Percentiles rank a stretch among this genome's conserved stretches.
These are phyloP conservation scores for Hoplodrina ambigua DNA, from an alignment of 2,888 invertebrate species.

Conservation along the genomic window DNA sequence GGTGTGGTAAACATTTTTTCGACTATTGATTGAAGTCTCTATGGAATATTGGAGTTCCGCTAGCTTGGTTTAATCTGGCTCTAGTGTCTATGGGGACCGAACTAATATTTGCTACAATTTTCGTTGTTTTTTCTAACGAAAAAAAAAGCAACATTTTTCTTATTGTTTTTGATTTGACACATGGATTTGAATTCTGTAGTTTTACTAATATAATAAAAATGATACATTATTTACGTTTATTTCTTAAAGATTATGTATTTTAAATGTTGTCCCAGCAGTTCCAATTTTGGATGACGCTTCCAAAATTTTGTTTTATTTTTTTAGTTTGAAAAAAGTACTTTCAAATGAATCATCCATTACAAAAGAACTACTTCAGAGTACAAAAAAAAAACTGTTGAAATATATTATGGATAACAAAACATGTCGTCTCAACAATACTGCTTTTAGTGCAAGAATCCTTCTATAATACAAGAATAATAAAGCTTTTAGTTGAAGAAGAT, in stretches of 20 bases:
- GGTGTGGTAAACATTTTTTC: constrained; percentile 43
- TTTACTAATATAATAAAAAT: too few species aligned
- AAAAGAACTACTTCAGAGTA: background rate
- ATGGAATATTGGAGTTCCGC: constrained; percentile 39
- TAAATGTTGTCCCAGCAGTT: too few species aligned
- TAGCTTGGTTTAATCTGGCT: constrained; percentile 59
- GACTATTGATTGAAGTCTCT: constrained; percentile 41
- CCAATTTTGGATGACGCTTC: too few species aligned
- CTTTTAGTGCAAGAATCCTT: constrained; percentile 22
- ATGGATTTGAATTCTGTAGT: constrained; percentile 1
- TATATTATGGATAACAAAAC: constrained; percentile 12
- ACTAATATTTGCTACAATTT: constrained; percentile 58
- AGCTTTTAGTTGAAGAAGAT: constrained; percentile 8
- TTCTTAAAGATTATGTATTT: too few species aligned
- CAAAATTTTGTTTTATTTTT: too few species aligned
- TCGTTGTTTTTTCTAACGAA: constrained; percentile 28
- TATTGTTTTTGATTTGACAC: background rate
- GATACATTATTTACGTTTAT: too few species aligned
- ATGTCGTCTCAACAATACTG: constrained; percentile 14
- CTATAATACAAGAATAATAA: constrained; percentile 3
- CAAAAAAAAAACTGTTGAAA: background rate
- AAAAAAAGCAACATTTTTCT: constrained; percentile 6
- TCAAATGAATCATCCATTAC: background rate
- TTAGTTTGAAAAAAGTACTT: too few species aligned
- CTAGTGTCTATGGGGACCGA: constrained; percentile 48